These are phyloP conservation scores for Hypocryptadius cinnamomeus DNA, from an alignment of 2,113 vertebrate species.

Conservation along the genomic window DNA sequence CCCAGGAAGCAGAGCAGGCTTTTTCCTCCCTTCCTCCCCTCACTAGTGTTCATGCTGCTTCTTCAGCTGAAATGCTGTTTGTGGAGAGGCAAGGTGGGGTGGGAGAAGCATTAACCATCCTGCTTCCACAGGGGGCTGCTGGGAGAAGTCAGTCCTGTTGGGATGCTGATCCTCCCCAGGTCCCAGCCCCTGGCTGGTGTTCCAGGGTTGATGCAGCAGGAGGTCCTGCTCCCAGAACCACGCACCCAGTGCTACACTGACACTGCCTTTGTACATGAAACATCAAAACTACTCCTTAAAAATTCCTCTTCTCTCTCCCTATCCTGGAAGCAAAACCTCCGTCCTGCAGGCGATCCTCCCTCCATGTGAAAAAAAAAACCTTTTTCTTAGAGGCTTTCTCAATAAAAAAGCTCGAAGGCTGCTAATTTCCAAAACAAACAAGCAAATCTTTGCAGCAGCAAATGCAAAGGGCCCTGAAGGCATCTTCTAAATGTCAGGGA, in stretches of 20 bases:
- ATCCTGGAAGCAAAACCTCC: neutral
- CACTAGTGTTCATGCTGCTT: neutral
- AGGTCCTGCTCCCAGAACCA: neutral
- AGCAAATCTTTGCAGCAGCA: neutral
- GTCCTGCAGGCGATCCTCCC: accelerated
- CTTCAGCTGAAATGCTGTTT: neutral
- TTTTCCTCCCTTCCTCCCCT: neutral
- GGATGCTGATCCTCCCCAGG: neutral
- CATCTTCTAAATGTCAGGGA: neutral
- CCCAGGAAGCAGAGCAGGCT: neutral
- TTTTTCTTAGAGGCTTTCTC: neutral
- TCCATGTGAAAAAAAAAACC: neutral
- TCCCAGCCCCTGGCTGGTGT: neutral
- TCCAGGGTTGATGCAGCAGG: neutral
- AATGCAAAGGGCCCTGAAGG: neutral
- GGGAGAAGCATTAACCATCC: neutral
- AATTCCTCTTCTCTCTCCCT: neutral
- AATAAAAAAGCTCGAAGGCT: neutral
- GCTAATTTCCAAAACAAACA: slow-evolving; percentile 36
- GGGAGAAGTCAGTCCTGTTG: neutral
- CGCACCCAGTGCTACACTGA: neutral
- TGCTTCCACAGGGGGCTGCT: neutral
- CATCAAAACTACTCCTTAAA: neutral
- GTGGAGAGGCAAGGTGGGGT: neutral
- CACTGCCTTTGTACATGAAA: neutral